Base-by-base conservation (phyloP, 1,140 invertebrate genomes). In the Triops longicaudatus region DNA sequence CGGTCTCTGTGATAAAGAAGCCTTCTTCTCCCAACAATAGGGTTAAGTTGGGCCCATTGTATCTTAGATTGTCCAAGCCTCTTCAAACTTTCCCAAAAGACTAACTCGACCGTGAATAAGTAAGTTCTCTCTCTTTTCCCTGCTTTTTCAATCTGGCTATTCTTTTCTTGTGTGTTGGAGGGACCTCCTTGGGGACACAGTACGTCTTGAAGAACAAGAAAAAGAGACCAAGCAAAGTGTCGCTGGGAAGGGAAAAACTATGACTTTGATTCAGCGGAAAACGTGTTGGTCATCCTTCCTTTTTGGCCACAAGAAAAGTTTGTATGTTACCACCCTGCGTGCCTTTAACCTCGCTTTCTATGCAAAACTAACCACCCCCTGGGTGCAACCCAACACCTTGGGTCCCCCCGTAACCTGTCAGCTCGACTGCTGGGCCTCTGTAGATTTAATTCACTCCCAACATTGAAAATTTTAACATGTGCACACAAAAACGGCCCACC, bases 91-190 rank as follows among this genome's bases (percentile, higher is more conserved):
- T 17, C 22, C 50, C 50, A n/a, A 22, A 63, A 63, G 50, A 22
- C 50, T 63, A 63, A 63, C 50, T 63, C 50, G 22, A 63, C 50
- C 50, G 50, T 63, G 50, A 63, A 63, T 63, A 63, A 63, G 50
- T 63, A 63, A 63, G 50, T 63, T 63, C 50, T 63, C 50, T 63
- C 22, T 5, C 17, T n/a, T 10, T 63, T 17, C 6, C 12, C 3
- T 63, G 17, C 50, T 22, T 63, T 63, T 63, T 22, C 31, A 37
- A 37, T 37, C 31, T 37, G 2, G 31, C 31, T 7, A 37, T 37
- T 37, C 31, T 37, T 37, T 37, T 37, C 31, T 37, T 37, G 31
- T 37, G 7, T 37, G 31, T 37, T 37, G 31, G 31, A 37, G 31
- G 31, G 31, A 37, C 31, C 31, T 37, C 50, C 22, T 63, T 63